A percentile compares a stretch with the other conserved stretches of the same genome.
phyloP scores from a whole-genome alignment of 1,140 invertebrate species.

The Drosophila nigrodunni region DNA sequence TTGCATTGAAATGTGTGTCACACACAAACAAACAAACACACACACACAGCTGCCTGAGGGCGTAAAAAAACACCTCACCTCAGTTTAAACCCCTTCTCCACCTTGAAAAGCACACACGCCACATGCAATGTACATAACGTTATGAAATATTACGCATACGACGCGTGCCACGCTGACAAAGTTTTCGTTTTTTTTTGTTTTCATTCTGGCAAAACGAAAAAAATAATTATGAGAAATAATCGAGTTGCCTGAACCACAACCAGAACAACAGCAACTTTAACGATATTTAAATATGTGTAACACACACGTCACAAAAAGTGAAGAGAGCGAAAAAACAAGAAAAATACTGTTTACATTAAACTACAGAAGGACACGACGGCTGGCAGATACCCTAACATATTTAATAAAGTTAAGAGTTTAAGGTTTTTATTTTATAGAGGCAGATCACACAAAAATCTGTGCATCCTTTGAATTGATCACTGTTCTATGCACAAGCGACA shows the following conservation, averaged over 20 bases:
- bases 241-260: slow-evolving; percentile 26
- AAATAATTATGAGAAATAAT: slow-evolving; percentile 63
- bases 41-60: slow-evolving; percentile 33
- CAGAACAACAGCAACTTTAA: slow-evolving; percentile 42
- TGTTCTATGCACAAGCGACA: too few relatives aligned
- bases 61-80: neutral
- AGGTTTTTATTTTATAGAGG: too few relatives aligned
- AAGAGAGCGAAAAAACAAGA: slow-evolving; percentile 4
- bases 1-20: slow-evolving; percentile 60
- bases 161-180: slow-evolving; percentile 67
- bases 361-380: neutral
- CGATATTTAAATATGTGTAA: slow-evolving; percentile 62
- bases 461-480: neutral
- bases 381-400: neutral
- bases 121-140: slow-evolving; percentile 70
- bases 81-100: neutral
- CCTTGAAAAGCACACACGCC: slow-evolving; percentile 19
- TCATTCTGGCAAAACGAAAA: slow-evolving; percentile 32
- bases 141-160: slow-evolving; percentile 67
- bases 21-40: slow-evolving; percentile 21
- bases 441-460: neutral
- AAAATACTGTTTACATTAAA: neutral
- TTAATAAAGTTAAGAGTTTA: neutral
- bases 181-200: slow-evolving; percentile 25
- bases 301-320: slow-evolving; percentile 20